Conservation (phyloP, 1,140 invertebrate species). For the Homarus americanus region DNA sequence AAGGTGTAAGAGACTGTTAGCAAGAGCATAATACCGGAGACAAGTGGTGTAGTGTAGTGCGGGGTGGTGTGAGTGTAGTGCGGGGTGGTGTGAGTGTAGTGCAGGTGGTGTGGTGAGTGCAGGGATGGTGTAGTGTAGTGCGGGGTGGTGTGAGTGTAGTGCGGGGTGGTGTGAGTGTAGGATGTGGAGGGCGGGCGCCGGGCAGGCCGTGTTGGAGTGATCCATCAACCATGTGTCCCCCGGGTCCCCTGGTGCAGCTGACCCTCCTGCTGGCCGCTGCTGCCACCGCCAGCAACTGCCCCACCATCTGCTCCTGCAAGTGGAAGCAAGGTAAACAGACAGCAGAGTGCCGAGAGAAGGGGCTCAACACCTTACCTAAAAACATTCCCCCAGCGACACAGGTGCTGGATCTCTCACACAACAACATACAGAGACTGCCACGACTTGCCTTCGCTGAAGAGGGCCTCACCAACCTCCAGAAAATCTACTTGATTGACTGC, state of each 20-base stretch:
- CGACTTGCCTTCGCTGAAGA: constrained; percentile 87
- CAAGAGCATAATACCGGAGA: too few species aligned
- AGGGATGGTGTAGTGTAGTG: too few species aligned
- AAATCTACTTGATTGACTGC: constrained; percentile 88
- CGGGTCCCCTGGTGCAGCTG: constrained; percentile 24
- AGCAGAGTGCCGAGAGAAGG: constrained; percentile 89
- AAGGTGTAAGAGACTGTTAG: not conserved
- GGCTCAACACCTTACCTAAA: constrained; percentile 86
- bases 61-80: not conserved
- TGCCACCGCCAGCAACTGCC: constrained; percentile 80
- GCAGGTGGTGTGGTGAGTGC: too few species aligned
- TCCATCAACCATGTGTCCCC: constrained; percentile 43
- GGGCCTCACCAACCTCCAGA: constrained; percentile 90
- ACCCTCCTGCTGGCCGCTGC: constrained; percentile 32
- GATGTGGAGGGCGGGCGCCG: constrained; percentile 20
- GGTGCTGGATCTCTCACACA: constrained; percentile 90
- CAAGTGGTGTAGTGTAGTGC: not conserved
- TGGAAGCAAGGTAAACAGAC: constrained; percentile 95
- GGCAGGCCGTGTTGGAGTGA: constrained; percentile 11
- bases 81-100: not conserved
- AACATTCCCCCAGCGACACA: constrained; percentile 92
- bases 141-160: not conserved
- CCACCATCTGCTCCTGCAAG: constrained; percentile 88
- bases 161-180: constrained; percentile 6
- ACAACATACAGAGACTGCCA: constrained; percentile 87